Evolutionary conservation across 1,140 invertebrate genomes (phyloP).

Genomic region (Antheraea mylitta): DNA sequence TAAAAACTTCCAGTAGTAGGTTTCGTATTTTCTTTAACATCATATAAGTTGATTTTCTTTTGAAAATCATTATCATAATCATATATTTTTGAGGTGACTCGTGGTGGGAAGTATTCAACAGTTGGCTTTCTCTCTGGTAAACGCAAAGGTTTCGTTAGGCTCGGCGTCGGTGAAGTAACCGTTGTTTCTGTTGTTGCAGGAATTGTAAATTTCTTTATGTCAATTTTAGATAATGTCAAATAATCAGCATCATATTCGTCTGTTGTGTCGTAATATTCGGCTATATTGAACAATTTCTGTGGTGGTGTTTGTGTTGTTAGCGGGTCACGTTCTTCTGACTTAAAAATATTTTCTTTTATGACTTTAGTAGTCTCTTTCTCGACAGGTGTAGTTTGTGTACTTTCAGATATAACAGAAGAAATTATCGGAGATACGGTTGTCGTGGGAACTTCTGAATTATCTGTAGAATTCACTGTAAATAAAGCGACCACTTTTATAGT

Average conservation of each 20-base stretch:
- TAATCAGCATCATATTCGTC: conserved; percentile 63
- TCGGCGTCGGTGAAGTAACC: conserved; percentile 15
- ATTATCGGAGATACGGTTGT: conserved; percentile 7
- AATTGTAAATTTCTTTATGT: conserved; percentile 56
- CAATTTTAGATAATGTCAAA: conserved; percentile 53
- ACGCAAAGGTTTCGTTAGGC: conserved; percentile 25
- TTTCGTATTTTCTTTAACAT: conserved; percentile 33
- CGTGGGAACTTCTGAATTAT: neutral
- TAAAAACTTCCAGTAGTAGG: neutral
- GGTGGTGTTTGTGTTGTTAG: conserved; percentile 35
- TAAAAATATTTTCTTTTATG: conserved; percentile 3
- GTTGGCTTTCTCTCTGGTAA: conserved; percentile 51
- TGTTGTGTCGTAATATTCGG: conserved; percentile 56
- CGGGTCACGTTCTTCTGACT: neutral
- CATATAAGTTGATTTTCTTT: conserved; percentile 45
- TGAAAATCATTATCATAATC: conserved; percentile 42
- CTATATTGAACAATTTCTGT: conserved; percentile 39
- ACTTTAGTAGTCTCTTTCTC: neutral
- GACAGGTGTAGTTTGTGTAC: conserved; percentile 7
- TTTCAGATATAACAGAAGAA: neutral
- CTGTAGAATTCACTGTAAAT: conserved; percentile 8
- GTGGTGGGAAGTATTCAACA: conserved; percentile 63
- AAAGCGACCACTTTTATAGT: conserved; percentile 27
- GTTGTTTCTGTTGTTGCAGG: conserved; percentile 21
- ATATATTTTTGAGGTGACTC: conserved; percentile 34